A percentile compares a stretch with the other conserved stretches of the same genome.
These are phyloP conservation scores for Luperina nickerlii DNA, from an alignment of 2,888 invertebrate species.

Conservation along the genomic window DNA sequence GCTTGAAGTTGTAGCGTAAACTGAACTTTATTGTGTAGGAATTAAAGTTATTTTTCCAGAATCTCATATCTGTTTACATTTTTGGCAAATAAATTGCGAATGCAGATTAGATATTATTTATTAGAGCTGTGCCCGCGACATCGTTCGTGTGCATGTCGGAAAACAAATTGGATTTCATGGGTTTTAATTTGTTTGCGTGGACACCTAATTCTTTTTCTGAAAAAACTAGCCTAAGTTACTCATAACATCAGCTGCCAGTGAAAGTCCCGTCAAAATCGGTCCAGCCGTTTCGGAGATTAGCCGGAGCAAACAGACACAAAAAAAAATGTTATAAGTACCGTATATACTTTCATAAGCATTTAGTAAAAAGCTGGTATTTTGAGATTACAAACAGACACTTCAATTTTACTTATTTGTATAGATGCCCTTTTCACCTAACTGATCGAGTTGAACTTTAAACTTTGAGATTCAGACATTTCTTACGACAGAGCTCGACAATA, in stretches of 20 bases:
- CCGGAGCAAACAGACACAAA: no score
- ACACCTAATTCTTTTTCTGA: background rate
- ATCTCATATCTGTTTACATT: no score
- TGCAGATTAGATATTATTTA: background rate
- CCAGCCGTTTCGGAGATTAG: no score
- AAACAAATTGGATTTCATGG: background rate
- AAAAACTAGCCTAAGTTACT: background rate
- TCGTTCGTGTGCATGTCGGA: background rate
- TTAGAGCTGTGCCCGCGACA: background rate
- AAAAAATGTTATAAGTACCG: no score
- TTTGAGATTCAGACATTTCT: slow-evolving; percentile 7
- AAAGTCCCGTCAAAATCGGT: no score
- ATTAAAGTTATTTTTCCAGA: no score
- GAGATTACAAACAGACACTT: background rate
- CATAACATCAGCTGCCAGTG: background rate
- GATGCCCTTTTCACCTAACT: slow-evolving; percentile 37
- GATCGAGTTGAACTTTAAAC: slow-evolving; percentile 35
- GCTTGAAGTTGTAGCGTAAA: no score
- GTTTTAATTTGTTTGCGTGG: background rate
- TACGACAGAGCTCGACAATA: background rate
- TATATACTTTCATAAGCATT: background rate
- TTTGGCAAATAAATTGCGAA: no score
- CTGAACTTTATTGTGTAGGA: no score
- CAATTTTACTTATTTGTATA: background rate
- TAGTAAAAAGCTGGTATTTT: background rate